These are phyloP conservation scores for Scaptomyza flava DNA, from an alignment of 2,888 invertebrate genomes.

Conservation along the genomic window DNA sequence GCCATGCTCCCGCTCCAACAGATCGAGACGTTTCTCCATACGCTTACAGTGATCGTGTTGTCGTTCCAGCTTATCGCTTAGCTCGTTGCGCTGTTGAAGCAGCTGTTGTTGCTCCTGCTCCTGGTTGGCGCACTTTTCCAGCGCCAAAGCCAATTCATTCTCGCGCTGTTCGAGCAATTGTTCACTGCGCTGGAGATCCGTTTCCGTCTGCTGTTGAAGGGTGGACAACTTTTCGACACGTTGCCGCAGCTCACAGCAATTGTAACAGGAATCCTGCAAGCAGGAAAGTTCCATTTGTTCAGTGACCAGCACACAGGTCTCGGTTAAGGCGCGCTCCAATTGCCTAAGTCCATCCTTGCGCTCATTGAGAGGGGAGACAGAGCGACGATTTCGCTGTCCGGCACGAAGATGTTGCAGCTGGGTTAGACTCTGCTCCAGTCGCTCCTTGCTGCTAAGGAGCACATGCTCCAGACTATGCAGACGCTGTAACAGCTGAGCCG, in stretches of 20 bases:
- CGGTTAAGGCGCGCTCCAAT: constrained; percentile 88
- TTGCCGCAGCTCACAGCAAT: constrained; percentile 86
- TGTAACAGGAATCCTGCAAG: constrained; percentile 86
- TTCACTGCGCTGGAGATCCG: constrained; percentile 80
- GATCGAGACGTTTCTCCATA: constrained; percentile 89
- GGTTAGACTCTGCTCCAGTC: constrained; percentile 88
- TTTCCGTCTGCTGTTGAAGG: constrained; percentile 82
- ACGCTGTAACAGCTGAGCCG: constrained; percentile 86
- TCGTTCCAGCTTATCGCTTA: constrained; percentile 87
- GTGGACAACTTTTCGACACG: constrained; percentile 85
- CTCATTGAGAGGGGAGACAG: constrained; percentile 88
- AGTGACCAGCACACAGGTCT: constrained; percentile 86
- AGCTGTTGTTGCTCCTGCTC: constrained; percentile 83
- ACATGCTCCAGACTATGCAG: constrained; percentile 87
- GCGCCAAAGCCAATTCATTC: constrained; percentile 78
- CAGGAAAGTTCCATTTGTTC: constrained; percentile 81
- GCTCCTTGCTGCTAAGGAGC: constrained; percentile 87
- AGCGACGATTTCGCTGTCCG: constrained; percentile 86
- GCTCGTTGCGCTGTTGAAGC: constrained; percentile 82
- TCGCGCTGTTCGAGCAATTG: constrained; percentile 82
- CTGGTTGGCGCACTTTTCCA: constrained; percentile 82
- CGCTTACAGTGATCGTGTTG: constrained; percentile 89
- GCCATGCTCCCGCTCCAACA: constrained; percentile 92
- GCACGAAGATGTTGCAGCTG: constrained; percentile 87
- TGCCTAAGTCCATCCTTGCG: constrained; percentile 87